Evolutionary conservation across 2,113 vertebrate genomes (phyloP).

Genomic region (Catagonus wagneri): DNA sequence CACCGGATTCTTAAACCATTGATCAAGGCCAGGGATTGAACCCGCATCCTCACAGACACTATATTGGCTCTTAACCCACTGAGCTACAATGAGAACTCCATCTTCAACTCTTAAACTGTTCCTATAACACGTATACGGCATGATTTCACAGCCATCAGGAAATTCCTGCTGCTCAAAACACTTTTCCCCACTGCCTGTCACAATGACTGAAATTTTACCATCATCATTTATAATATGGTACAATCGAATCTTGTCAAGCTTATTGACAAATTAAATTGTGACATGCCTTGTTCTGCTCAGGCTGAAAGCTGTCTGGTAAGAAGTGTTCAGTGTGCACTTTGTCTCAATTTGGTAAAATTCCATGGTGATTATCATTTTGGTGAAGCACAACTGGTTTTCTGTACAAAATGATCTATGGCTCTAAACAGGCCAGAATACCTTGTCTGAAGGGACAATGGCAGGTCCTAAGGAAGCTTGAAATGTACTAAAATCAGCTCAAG

Average conservation of each 20-base stretch:
- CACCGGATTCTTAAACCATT: too few species aligned
- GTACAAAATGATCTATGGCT: neutral
- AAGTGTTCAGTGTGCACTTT: neutral
- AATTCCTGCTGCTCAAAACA: neutral
- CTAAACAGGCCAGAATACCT: neutral
- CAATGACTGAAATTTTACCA: conserved; percentile 7
- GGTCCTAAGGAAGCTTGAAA: neutral
- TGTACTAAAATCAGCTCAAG: neutral
- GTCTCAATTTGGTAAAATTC: conserved; percentile 32
- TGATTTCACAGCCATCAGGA: conserved; percentile 2
- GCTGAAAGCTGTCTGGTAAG: neutral
- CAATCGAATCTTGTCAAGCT: conserved; percentile 24
- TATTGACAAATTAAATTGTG: conserved; percentile 29
- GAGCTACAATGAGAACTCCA: too few species aligned
- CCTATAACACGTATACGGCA: neutral
- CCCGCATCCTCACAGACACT: too few species aligned
- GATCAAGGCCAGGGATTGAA: too few species aligned
- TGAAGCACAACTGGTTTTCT: neutral
- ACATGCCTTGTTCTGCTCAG: neutral
- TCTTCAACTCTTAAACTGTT: neutral
- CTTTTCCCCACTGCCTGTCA: neutral
- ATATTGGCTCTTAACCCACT: too few species aligned
- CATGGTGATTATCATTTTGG: neutral
- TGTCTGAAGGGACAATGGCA: neutral
- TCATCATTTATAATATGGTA: neutral